Evolutionary conservation across 2,113 vertebrate genomes (phyloP).

Genomic region (Ascaphus truei): DNA sequence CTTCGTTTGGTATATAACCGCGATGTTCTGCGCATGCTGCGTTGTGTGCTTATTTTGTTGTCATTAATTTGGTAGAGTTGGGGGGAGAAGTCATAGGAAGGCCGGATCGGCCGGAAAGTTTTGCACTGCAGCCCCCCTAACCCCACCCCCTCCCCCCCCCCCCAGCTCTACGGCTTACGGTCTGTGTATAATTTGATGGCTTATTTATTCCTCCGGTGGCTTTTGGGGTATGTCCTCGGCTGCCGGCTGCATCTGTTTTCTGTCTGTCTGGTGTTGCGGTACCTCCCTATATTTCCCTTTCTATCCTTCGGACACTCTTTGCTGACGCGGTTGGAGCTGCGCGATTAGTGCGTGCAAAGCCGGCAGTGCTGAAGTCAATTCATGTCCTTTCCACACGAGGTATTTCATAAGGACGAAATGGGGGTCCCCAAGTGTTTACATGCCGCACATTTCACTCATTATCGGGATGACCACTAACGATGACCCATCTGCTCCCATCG

Average conservation of each 20-base stretch:
- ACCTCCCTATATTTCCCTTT: not conserved
- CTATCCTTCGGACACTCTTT: not conserved
- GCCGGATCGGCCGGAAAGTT: not conserved
- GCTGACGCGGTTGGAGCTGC: too few species aligned
- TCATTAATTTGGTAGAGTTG: conserved; percentile 4
- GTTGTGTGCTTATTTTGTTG: not conserved
- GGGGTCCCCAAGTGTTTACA: not conserved
- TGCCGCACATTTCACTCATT: not conserved
- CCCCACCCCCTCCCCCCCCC: too few species aligned
- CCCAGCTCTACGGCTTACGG: not conserved
- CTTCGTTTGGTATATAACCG: not conserved
- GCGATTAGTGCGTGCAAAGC: too few species aligned
- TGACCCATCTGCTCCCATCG: too few species aligned
- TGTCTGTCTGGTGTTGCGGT: not conserved
- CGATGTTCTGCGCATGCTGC: too few species aligned
- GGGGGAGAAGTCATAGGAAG: not conserved
- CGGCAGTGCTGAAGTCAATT: conserved; percentile 17
- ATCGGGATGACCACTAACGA: not conserved
- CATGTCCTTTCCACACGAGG: conserved; percentile 4
- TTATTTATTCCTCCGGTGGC: conserved; percentile 5
- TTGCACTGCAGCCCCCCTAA: conserved; percentile 13
- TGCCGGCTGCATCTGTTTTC: not conserved
- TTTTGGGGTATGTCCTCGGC: not conserved
- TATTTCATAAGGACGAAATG: not conserved
- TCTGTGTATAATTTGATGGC: not conserved